Percentiles rank a stretch among this genome's conserved stretches.
These are phyloP conservation scores for Leucophora obtusa DNA, from an alignment of 2,888 invertebrate species.

Conservation along the genomic window DNA sequence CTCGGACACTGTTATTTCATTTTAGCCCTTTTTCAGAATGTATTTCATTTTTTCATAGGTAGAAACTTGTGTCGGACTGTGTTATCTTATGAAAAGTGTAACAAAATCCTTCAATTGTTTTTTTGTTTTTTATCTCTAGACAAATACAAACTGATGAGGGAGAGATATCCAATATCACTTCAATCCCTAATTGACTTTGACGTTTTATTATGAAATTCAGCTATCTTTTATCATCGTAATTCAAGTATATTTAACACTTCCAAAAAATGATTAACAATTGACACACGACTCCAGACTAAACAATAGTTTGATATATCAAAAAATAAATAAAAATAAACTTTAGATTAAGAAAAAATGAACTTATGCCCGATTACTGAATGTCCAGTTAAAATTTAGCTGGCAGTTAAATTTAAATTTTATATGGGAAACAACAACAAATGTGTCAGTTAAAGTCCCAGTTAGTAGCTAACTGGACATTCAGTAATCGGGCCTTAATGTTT, in stretches of 20 bases:
- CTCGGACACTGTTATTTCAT: too few species aligned
- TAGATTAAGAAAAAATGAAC: conserved; percentile 18
- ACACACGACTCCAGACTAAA: conserved; percentile 60
- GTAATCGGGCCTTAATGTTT: too few species aligned
- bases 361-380: too few species aligned
- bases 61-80: too few species aligned
- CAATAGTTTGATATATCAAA: conserved; percentile 20
- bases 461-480: too few species aligned
- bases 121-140: conserved; percentile 11
- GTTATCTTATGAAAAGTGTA: conserved; percentile 29
- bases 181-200: background rate
- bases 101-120: conserved; percentile 18
- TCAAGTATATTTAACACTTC: conserved; percentile 3
- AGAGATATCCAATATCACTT: background rate
- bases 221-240: background rate
- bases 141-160: background rate
- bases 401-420: too few species aligned
- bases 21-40: too few species aligned
- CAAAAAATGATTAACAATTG: conserved; percentile 50
- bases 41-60: too few species aligned
- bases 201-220: background rate
- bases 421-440: too few species aligned
- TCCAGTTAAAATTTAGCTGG: too few species aligned
- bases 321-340: background rate
- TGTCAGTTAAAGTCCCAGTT: too few species aligned